phyloP scores from a whole-genome alignment of 2,888 invertebrate species.

The Allophyes oxyacanthae region DNA sequence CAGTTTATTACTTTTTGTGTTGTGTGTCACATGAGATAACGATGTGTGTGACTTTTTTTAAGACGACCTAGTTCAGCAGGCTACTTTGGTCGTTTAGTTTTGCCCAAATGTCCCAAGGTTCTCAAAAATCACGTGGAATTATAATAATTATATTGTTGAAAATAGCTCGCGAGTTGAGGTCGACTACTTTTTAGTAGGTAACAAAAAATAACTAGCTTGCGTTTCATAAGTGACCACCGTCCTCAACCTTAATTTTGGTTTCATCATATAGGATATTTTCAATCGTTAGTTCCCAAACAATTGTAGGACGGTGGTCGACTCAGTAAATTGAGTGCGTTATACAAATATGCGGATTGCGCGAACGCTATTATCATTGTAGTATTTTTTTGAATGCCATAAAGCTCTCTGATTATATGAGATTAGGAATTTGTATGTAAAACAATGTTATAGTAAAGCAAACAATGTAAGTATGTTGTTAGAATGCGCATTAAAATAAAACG shows the following conservation, averaged over 20 bases:
- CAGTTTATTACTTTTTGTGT: neutral
- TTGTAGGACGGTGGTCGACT: conserved; percentile 38
- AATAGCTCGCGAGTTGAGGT: conserved; percentile 59
- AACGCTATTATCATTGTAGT: conserved; percentile 47
- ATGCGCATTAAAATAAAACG: neutral
- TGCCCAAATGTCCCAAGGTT: conserved; percentile 54
- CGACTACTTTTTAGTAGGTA: conserved; percentile 66
- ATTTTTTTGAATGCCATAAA: conserved; percentile 28
- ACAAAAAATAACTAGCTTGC: conserved; percentile 55
- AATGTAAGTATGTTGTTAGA: conserved; percentile 7
- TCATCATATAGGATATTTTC: conserved; percentile 49
- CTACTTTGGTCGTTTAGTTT: conserved; percentile 5
- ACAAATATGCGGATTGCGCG: conserved; percentile 59
- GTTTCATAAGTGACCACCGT: conserved; percentile 63
- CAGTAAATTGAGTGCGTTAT: conserved; percentile 61
- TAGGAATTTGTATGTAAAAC: conserved; percentile 24
- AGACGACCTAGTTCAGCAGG: neutral
- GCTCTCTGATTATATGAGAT: conserved; percentile 34
- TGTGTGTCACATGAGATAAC: neutral
- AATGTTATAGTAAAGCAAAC: conserved; percentile 19
- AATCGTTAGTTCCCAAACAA: conserved; percentile 51
- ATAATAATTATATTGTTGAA: conserved; percentile 67
- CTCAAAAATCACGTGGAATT: conserved; percentile 63
- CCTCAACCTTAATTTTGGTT: conserved; percentile 76
- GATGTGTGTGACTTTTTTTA: conserved; percentile 3